Base-by-base conservation (phyloP, 2,797 vertebrate species). In the Fratercula arctica region DNA sequence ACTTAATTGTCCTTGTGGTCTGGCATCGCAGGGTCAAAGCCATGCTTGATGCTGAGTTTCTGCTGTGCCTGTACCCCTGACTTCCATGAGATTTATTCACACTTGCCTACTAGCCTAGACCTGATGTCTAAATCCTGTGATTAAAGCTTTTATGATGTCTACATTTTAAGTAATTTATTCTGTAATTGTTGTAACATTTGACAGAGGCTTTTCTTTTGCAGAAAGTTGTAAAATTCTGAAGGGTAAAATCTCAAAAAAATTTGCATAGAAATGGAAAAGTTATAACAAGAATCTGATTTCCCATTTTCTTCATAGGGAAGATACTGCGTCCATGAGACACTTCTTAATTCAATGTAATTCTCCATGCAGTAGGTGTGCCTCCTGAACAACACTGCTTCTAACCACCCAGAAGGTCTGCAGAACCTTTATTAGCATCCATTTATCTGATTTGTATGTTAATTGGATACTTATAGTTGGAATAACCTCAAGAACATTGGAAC, bases 1-100 rank as follows among this genome's bases (percentile, higher is more conserved):
- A 92, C 60, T 59, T 93, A 89, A 91, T 92, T 85, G 75, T 67
- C 69, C 53, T 68, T 81, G 48, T 85, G 63, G 37, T 70, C 79
- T 93, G 82, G 74, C 60, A 66, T 63, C 54, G 68, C 53, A 54
- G 33, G 54, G 56, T 83, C 29, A 95, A 88, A 91, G 73, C 66
- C 13, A 7, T 78, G 43, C 56, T 33, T 93, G 60, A 21, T 83
- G 80, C 50, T 54, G 76, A 84, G 56, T 64, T 95, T 80, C 39
- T 60, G 75, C 39, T 70, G 35, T 57, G 54, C 64, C 45, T 68
- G 1, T 59, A 53, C 24, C 41, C 63, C 18, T 3, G 13, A 1
- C 41, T 72, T 90, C 45, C 25, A 35, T 2, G 3, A 56, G 28
- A 72, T 91, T 66, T 75, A 57, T 35, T 74, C 53, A 67, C 23